Conservation (phyloP, 2,888 invertebrate genomes). For the Philonicus albiceps region DNA sequence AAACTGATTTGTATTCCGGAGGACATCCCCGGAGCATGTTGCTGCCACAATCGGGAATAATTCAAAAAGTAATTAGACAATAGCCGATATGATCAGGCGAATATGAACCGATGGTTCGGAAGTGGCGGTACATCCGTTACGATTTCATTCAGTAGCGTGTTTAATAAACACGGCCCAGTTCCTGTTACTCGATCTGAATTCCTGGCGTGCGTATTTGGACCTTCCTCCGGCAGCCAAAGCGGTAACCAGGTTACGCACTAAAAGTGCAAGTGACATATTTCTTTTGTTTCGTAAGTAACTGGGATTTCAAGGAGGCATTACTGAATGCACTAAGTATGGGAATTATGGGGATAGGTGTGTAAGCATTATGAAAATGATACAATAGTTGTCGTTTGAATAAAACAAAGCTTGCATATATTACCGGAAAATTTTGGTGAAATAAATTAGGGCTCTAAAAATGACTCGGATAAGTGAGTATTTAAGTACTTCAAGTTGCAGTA, state of each 20-base stretch:
- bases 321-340: background rate
- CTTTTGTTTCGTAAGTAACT: background rate
- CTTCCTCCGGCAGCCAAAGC: background rate
- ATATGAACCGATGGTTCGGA: slow-evolving; percentile 17
- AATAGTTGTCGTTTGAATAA: background rate
- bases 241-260: slow-evolving; percentile 28
- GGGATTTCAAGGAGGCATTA: background rate
- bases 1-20: slow-evolving; percentile 32
- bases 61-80: slow-evolving; percentile 28
- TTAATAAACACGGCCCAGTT: background rate
- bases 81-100: background rate
- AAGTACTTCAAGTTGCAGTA: no score
- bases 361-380: background rate
- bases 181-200: slow-evolving; percentile 46
- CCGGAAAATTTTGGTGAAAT: no score
- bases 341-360: background rate
- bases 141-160: background rate
- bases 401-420: no score
- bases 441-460: no score
- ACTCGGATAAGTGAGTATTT: no score
- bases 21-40: background rate
- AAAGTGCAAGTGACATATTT: slow-evolving; percentile 41
- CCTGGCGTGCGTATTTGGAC: slow-evolving; percentile 8
- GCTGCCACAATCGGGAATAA: background rate
- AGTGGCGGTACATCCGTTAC: slow-evolving; percentile 41